These are phyloP conservation scores for Leptopterna dolabrata DNA, from an alignment of 2,888 invertebrate species.

Conservation along the genomic window DNA sequence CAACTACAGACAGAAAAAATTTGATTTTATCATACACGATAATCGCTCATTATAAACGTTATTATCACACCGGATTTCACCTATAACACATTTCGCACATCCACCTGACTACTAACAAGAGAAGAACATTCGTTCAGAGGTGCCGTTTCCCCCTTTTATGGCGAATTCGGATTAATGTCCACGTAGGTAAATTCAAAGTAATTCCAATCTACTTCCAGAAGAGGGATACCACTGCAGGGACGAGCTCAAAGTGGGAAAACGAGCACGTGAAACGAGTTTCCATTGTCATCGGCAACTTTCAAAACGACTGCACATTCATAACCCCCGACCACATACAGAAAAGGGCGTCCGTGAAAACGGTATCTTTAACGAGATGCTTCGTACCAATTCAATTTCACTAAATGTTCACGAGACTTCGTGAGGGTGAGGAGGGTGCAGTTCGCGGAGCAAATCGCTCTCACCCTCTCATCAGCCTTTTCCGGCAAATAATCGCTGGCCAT, in stretches of 20 bases:
- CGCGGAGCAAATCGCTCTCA: conserved; percentile 1
- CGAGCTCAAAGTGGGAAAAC: too few species aligned
- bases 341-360: conserved; percentile 12
- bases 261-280: background rate
- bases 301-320: background rate
- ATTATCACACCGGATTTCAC: too few species aligned
- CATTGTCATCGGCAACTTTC: background rate
- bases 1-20: too few species aligned
- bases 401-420: conserved; percentile 26
- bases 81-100: too few species aligned
- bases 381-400: conserved; percentile 50
- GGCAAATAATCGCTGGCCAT: conserved; percentile 41
- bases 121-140: too few species aligned
- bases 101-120: too few species aligned
- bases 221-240: background rate
- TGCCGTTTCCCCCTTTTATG: background rate
- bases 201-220: background rate
- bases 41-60: too few species aligned
- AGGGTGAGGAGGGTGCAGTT: background rate
- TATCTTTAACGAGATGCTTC: conserved; percentile 47
- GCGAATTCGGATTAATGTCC: background rate
- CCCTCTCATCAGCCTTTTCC: conserved; percentile 24
- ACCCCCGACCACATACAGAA: background rate
- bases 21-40: too few species aligned
- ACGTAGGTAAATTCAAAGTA: background rate